phyloP scores from a whole-genome alignment of 2,888 invertebrate species.

The Megamerina dolium region DNA sequence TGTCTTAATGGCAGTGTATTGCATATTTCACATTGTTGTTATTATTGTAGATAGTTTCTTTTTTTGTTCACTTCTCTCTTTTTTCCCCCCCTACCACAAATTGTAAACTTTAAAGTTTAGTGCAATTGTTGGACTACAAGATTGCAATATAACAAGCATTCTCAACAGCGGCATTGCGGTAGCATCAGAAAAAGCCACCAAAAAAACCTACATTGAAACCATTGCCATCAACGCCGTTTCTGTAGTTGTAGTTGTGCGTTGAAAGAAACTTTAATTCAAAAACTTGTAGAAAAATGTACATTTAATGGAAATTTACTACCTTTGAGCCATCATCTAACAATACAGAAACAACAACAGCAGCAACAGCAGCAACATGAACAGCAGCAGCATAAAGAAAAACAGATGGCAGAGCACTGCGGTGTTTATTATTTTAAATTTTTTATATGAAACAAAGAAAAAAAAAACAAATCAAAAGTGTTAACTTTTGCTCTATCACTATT shows the following conservation, averaged over 20 bases:
- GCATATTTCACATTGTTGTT: too few species aligned
- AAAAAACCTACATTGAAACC: conserved; percentile 7
- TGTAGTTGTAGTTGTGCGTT: conserved; percentile 17
- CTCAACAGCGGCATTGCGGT: conserved; percentile 12
- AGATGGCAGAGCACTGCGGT: too few species aligned
- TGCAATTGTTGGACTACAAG: conserved; percentile 39
- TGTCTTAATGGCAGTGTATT: too few species aligned
- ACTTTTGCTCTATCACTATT: too few species aligned
- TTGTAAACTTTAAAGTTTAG: conserved; percentile 29
- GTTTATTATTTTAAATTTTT: too few species aligned
- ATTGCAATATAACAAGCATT: conserved; percentile 34
- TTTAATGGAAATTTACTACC: conserved; percentile 45
- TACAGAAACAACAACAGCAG: neutral
- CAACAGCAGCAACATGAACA: neutral
- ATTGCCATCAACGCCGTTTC: conserved; percentile 23
- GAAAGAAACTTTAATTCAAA: conserved; percentile 41
- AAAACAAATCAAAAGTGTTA: too few species aligned
- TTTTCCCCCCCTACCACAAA: conserved; percentile 17
- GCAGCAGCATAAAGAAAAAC: too few species aligned
- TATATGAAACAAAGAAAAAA: too few species aligned
- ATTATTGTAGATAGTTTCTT: too few species aligned
- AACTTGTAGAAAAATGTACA: conserved; percentile 43
- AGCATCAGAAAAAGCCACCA: conserved; percentile 9
- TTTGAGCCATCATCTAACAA: conserved; percentile 13
- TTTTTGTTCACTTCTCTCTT: neutral